Evolutionary conservation across 35 echinoderm and acorn worm genomes (phyloP), one percentile per base, ranked within the genome.

Genomic region (Patiria miniata): DNA sequence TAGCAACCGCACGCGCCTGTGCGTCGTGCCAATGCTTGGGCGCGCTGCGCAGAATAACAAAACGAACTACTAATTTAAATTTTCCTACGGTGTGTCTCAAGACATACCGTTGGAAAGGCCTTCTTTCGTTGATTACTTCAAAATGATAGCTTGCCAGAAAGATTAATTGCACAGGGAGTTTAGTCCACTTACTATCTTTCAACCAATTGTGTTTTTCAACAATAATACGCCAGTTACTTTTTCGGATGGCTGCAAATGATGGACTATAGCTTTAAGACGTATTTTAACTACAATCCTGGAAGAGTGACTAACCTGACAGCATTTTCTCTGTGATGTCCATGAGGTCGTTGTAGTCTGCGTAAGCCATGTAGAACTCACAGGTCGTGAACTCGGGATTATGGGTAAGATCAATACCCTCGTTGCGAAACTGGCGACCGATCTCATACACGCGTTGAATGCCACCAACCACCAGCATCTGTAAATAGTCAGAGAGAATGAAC

Each of bases 371-470:
- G 52, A 99, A 99, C 53, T 99, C 96, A 53, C 90, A 89, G 1
- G 93, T 92, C 18, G 96, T 99, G 39, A 99, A 99, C 82, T 99
- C 96, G 39, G 96, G 96, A 77, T 99, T 99, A 33, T 99, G 96
- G 18, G 93, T 99, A 18, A 95, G 59, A 51, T 94, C 92, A 52
- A 99, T 95, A 10, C 96, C 90, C 79, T 99, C 96, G 33, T 99
- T 99, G 33, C 96, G 85, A 86, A 99, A 99, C 59, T 95, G 89
- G 44, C 96, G 51, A 16, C 93, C 92, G 40, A 99, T 99, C 26
- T 94, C 92, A 85, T 92, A 99, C 0, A 99, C 96, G 21, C 96
- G 80, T 42, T 98, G 89, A 21, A 98, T 91, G 33, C 96, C 96
- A 19, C 96, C 96, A 1, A 98, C 96, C 18, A 98, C 83, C 38